Evolutionary conservation across 1,140 invertebrate species (phyloP), one percentile per base, ranked within the genome.

Genomic region (Cotesia chilonis): DNA sequence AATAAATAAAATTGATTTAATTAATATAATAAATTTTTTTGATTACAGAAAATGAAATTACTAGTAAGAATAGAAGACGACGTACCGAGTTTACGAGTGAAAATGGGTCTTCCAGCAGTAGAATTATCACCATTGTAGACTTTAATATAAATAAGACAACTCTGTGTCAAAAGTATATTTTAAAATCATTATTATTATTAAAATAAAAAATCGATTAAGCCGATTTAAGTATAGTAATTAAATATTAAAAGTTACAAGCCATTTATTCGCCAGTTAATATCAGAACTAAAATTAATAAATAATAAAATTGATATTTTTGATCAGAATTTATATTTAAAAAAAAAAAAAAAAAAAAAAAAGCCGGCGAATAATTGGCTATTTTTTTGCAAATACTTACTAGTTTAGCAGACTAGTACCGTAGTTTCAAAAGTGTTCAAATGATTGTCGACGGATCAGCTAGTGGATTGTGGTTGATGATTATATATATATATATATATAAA

Each of bases 11-110:
- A 37, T 47, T 14, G 14, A 14, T 14, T 14, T 14, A 14, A 14
- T 14, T 14, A 14, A 14, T 14, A 14, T 14, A 14, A 14, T 14
- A 37, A 68, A 37, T 28, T 68, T 59, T 12, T 77, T 74, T 77
- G 73, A 37, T 88, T 88, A 51, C 85, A 95, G 94, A 95, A 94
- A 94, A 92, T 94, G 83, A 90, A 92, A 78, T 88, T 90, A 73
- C 90, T 95, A 71, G 90, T 95, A 36, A 89, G 93, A 83, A 95
- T 95, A 86, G 93, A 94, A 67, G 94, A 95, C 76, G 92, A 94
- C 78, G 89, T 95, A 6, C 89, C 91, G 71, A 85, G 89, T 36
- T 86, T 95, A 63, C 89, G 94, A 77, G 90, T 90, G 54, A 94
- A 94, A 88, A 93, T 94, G 92, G 81, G 80, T 65, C 81, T 83